phyloP scores from a whole-genome alignment of 2,888 invertebrate species.

The Poecilus cupreus region DNA sequence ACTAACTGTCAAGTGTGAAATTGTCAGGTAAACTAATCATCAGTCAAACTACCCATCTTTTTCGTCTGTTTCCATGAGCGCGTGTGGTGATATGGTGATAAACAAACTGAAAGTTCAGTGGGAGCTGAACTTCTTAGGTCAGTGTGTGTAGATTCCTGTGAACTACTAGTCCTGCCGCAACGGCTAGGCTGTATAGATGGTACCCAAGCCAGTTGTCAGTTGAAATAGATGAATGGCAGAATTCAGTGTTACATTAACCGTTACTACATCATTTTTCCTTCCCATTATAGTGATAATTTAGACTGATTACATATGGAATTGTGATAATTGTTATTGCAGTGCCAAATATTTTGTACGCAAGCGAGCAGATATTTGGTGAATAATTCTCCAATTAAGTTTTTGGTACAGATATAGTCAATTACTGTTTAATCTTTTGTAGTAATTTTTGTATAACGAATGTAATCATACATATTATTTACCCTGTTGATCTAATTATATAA shows the following conservation, averaged over 20 bases:
- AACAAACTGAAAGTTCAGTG: constrained; percentile 1
- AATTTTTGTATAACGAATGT: constrained; percentile 51
- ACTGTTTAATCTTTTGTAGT: constrained; percentile 49
- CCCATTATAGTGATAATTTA: constrained; percentile 57
- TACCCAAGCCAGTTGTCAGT: background rate
- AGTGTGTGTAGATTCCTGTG: constrained; percentile 30
- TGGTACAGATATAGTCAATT: constrained; percentile 46
- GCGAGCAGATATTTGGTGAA: constrained; percentile 57
- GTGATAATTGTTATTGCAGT: constrained; percentile 60
- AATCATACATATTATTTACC: constrained; percentile 39
- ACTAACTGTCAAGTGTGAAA: background rate
- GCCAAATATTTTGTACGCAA: constrained; percentile 60
- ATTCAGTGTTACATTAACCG: constrained; percentile 40
- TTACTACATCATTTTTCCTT: constrained; percentile 42
- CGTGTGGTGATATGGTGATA: constrained; percentile 3
- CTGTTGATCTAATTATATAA: constrained; percentile 52
- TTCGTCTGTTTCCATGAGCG: background rate
- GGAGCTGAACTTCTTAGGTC: background rate
- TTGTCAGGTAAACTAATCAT: constrained; percentile 26
- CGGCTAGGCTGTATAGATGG: background rate
- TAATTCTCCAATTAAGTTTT: constrained; percentile 32
- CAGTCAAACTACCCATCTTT: background rate
- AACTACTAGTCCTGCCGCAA: constrained; percentile 32
- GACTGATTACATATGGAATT: constrained; percentile 59
- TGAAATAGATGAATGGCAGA: constrained; percentile 16